Evolutionary conservation across 1,140 invertebrate genomes (phyloP).

Genomic region (Cyphomyrmex costatus): DNA sequence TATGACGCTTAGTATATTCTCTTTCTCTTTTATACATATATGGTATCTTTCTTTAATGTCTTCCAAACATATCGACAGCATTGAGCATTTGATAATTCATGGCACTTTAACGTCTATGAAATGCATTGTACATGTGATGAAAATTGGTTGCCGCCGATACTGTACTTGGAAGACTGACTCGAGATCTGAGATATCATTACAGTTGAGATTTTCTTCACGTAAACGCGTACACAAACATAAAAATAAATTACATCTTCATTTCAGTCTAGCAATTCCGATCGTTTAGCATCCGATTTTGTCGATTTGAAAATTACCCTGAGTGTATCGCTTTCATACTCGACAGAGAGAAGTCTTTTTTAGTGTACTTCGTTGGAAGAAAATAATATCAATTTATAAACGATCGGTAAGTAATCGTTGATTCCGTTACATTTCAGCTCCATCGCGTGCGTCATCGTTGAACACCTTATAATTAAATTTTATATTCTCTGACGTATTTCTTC

Average conservation of each 20-base stretch:
- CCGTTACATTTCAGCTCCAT: constrained; percentile 14
- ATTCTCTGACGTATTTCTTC: constrained; percentile 15
- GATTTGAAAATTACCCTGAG: constrained; percentile 58
- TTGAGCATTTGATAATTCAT: constrained; percentile 67
- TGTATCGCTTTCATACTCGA: constrained; percentile 34
- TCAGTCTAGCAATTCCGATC: background rate
- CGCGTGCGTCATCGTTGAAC: background rate
- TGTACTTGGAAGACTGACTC: constrained; percentile 70
- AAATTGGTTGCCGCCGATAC: constrained; percentile 55
- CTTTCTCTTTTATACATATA: constrained; percentile 52
- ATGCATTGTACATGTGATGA: constrained; percentile 60
- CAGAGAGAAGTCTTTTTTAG: constrained; percentile 17
- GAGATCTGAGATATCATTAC: constrained; percentile 48
- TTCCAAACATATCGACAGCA: constrained; percentile 71
- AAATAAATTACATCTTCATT: constrained; percentile 39
- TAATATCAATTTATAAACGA: constrained; percentile 2
- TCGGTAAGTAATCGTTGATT: constrained; percentile 40
- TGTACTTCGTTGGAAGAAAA: constrained; percentile 44
- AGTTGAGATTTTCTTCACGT: background rate
- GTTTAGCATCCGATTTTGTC: background rate
- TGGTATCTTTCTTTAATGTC: constrained; percentile 59
- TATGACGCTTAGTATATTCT: constrained; percentile 34
- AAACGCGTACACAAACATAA: constrained; percentile 44
- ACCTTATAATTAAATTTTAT: constrained; percentile 10
- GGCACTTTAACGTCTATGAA: constrained; percentile 53